Evolutionary conservation across 2,113 vertebrate genomes (phyloP), one percentile per base, ranked within the genome.

Genomic region (Rostratula benghalensis): DNA sequence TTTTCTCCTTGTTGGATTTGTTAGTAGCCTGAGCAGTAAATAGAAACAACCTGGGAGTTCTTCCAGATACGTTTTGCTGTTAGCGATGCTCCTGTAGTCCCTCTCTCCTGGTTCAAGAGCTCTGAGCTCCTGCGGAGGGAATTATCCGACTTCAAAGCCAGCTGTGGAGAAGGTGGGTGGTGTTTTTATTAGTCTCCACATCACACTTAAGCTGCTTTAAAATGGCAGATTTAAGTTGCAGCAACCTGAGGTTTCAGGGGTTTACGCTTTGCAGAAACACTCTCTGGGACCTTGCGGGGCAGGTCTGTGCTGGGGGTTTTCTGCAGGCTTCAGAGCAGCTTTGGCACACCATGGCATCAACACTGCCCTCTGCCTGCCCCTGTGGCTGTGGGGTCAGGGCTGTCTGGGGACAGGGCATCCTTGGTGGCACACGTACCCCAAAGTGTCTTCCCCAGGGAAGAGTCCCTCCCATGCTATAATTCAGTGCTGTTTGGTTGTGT

Each of bases 191-290:
- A 73, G 70, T 37, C 23, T 61, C 90, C 1, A 0, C 78, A 83
- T 94, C 70, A 57, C 22, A 2, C 86, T 83, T 93, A 93, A 95
- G 75, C 87, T 83, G 61, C 78, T 96, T 94, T 93, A 88, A 90
- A 95, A 95, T 87, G 84, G 41, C 82, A 93, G 78, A 79, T 88
- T 91, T 85, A 90, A 93, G 70, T 88, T 94, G 71, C 94, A 96
- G 95, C 81, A 90, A 94, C 53, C 50, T 4, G 31, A 86, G 57
- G 54, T 77, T 95, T 92, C 88, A 88, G 83, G 45, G 45, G 70
- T 83, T 94, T 93, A 65, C 74, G 75, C 59, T 86, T 76, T 74
- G 71, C 71, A 95, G 92, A 80, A 93, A 59, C 48, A 6, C 46
- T 79, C 75, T 5, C 43, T 35, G 82, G 50, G 90, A 70, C 82